phyloP scores from a whole-genome alignment of 2,888 invertebrate genomes.

The Nomada hirtipes region DNA sequence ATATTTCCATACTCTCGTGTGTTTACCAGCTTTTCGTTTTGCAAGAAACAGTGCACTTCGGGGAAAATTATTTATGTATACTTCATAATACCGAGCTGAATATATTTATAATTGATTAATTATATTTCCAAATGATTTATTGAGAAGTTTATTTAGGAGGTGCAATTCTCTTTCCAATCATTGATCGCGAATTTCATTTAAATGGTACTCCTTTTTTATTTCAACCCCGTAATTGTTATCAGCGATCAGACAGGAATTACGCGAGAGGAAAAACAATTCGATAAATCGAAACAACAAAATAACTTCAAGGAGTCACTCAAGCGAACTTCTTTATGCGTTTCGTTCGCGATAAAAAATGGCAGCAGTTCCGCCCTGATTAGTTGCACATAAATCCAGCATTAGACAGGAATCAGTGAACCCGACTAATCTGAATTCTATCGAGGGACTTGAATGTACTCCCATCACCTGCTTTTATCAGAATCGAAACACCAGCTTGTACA shows the following conservation, averaged over 20 bases:
- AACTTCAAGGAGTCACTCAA: not conserved
- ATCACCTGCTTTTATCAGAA: not conserved
- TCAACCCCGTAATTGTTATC: not conserved
- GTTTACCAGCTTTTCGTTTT: too few species aligned
- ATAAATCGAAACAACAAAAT: not conserved
- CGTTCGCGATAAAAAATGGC: slow-evolving; percentile 25
- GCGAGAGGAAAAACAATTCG: not conserved
- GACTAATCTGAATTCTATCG: slow-evolving; percentile 19
- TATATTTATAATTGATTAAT: too few species aligned
- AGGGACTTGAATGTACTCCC: slow-evolving; percentile 1
- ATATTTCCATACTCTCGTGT: too few species aligned
- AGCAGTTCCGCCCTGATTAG: slow-evolving; percentile 73
- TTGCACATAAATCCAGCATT: slow-evolving; percentile 68
- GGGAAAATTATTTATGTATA: too few species aligned
- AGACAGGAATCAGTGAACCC: slow-evolving; percentile 48
- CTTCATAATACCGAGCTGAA: too few species aligned
- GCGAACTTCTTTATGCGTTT: slow-evolving; percentile 19
- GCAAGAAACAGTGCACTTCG: too few species aligned
- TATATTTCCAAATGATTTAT: too few species aligned
- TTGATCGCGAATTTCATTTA: not conserved
- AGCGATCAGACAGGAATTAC: not conserved
- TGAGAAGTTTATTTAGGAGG: too few species aligned
- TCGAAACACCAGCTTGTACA: not conserved
- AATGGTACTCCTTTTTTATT: not conserved
- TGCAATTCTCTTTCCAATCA: too few species aligned